Base-by-base conservation (phyloP, 2,797 vertebrate genomes). In the Ispidina picta region DNA sequence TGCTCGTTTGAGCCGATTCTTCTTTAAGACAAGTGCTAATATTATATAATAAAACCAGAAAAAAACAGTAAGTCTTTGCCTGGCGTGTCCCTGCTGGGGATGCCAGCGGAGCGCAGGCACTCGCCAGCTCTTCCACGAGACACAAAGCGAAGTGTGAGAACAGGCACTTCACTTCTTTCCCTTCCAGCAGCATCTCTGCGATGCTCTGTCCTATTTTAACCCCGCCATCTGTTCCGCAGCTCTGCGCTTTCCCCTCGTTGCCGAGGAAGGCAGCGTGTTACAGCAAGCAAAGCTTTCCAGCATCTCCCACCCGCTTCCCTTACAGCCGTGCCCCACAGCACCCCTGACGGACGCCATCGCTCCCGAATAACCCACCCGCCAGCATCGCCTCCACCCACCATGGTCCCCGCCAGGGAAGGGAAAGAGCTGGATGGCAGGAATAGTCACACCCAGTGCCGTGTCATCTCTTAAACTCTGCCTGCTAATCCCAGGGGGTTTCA, bases 161-260 rank as follows among this genome's bases (percentile, higher is more conserved):
- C 89, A 95, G 85, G 92, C 92, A 41, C 83, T 81, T 69, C 84
- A 2, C 87, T 88, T 23, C 89, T 51, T 74, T 88, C 89, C 88
- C 92, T 89, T 35, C 91, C 85, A 93, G 91, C 88, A 83, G 83
- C 87, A 79, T 49, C 90, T 89, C 76, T 4, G 9, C 21, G 12
- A 56, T 20, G 85, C 83, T 58, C 83, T 51, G 83, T 91, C 94
- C 94, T 92, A 77, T 96, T 96, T 93, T 92, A 95, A 96, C 94
- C 89, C 92, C 74, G 78, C 95, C 95, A 96, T 95, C 94, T 95
- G 95, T 29, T 92, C 73, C 39, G 2, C 89, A 73, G 29, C 79
- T 77, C 79, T 22, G 46, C 5, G 18, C 19, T 1, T 52, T 83
- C 66, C 87, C 80, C 51, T 77, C 6, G 17, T 22, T 55, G 15